Evolutionary conservation across 2,888 invertebrate species (phyloP).

Genomic region (Drosophila neonasuta): DNA sequence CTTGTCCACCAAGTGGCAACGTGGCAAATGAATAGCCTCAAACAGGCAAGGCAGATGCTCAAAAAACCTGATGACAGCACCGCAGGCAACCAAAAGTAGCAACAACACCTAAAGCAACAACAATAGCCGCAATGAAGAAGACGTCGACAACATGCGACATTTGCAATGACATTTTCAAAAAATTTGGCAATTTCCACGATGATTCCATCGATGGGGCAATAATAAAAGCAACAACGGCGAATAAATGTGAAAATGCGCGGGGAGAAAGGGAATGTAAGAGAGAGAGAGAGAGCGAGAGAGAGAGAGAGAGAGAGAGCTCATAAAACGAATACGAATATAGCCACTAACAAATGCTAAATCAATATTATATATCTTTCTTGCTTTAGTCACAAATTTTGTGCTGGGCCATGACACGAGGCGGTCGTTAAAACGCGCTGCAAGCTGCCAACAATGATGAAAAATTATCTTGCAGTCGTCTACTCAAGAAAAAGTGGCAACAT

Average conservation of each 20-base stretch:
- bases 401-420: slow-evolving; percentile 26
- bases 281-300: neutral
- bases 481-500: slow-evolving; percentile 1
- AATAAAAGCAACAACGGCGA: slow-evolving; percentile 11
- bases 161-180: slow-evolving; percentile 69
- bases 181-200: slow-evolving; percentile 65
- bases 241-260: slow-evolving; percentile 1
- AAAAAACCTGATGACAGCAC: slow-evolving; percentile 46
- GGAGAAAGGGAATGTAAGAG: neutral
- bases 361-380: slow-evolving; percentile 32
- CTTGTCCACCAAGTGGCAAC: neutral
- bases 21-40: slow-evolving; percentile 40
- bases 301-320: neutral
- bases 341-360: slow-evolving; percentile 64
- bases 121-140: neutral
- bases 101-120: slow-evolving; percentile 11
- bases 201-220: slow-evolving; percentile 40
- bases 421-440: slow-evolving; percentile 22
- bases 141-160: slow-evolving; percentile 59
- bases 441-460: slow-evolving; percentile 30
- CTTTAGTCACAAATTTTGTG: slow-evolving; percentile 30
- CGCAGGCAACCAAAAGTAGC: slow-evolving; percentile 30
- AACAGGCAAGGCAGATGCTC: slow-evolving; percentile 22
- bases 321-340: neutral
- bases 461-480: slow-evolving; percentile 29